Conservation (phyloP, 1,140 invertebrate genomes). For the Bicyclus anynana region DNA sequence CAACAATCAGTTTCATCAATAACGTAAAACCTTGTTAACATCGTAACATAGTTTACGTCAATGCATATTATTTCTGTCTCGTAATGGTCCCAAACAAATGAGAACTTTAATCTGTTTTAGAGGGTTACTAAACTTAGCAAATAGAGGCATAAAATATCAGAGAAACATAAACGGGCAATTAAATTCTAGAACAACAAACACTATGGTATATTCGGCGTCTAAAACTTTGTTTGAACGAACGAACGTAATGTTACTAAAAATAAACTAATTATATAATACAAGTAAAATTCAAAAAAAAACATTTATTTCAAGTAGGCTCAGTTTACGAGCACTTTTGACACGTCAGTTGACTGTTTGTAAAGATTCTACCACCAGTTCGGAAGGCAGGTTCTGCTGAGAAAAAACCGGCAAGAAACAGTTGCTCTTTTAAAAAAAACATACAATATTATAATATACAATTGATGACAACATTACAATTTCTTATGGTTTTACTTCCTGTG, state of each 20-base stretch:
- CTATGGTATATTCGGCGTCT: conserved; percentile 10
- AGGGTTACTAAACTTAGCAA: conserved; percentile 12
- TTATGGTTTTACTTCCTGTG: no score
- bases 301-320: no score
- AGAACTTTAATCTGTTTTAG: conserved; percentile 20
- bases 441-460: no score
- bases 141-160: conserved; percentile 20
- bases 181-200: conserved; percentile 9
- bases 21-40: background rate
- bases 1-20: background rate
- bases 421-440: no score
- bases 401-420: no score
- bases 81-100: conserved; percentile 14
- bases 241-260: background rate
- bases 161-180: conserved; percentile 14
- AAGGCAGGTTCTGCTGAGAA: no score
- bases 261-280: background rate
- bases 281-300: no score
- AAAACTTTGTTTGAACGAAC: conserved; percentile 3
- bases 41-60: conserved; percentile 5
- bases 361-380: no score
- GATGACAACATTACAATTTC: no score
- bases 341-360: no score
- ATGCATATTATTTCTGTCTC: conserved; percentile 8
- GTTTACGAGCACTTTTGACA: no score